Conservation (phyloP, 2,113 vertebrate species). For the Platichthys flesus region DNA sequence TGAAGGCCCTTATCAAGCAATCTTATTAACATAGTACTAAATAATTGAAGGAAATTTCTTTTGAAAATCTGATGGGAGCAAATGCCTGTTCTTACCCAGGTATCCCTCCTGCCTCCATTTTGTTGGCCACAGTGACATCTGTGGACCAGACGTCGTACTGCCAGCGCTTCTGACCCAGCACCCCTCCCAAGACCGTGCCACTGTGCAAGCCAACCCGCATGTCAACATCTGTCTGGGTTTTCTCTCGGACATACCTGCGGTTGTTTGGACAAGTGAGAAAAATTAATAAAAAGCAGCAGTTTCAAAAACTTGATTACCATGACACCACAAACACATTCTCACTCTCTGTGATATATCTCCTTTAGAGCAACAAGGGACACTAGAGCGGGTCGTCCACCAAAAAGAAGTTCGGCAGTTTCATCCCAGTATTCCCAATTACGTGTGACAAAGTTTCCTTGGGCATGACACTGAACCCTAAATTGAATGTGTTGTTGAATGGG, state of each 20-base stretch:
- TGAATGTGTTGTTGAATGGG: no score
- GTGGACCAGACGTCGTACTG: constrained; percentile 98
- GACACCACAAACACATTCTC: neutral
- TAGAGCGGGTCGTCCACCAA: no score
- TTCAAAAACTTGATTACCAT: neutral
- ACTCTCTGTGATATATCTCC: neutral
- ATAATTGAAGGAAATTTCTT: neutral
- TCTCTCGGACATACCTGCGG: constrained; percentile 90
- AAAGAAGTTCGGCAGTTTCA: no score
- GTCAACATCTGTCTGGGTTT: constrained; percentile 93
- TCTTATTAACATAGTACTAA: no score
- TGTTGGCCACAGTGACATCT: constrained; percentile 95
- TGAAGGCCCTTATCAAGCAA: no score
- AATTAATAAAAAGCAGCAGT: neutral
- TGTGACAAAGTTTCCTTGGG: no score
- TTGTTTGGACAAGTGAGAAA: neutral
- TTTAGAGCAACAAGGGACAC: neutral
- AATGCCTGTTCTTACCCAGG: constrained; percentile 84
- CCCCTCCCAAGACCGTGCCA: constrained; percentile 91
- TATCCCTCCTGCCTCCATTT: constrained; percentile 95
- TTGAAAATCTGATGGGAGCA: neutral
- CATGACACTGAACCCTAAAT: no score
- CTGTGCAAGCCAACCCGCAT: constrained; percentile 97
- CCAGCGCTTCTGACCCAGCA: constrained; percentile 96
- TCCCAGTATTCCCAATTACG: no score